These are phyloP conservation scores for Podarcis lilfordi DNA, from an alignment of 2,797 vertebrate species.

Conservation along the genomic window DNA sequence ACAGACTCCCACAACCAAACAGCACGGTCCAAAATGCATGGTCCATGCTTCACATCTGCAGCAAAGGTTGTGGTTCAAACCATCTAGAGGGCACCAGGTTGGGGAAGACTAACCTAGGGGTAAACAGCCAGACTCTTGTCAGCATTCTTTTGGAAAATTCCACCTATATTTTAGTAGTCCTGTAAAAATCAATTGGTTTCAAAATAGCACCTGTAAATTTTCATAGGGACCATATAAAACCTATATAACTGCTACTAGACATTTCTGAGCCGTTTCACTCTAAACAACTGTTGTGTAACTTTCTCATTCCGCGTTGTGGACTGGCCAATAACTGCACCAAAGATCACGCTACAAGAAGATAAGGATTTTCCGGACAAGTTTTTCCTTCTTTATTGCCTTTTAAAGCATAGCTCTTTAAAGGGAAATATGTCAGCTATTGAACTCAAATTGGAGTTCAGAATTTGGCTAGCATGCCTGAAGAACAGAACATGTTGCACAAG, in stretches of 20 bases:
- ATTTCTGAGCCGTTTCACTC: constrained; percentile 40
- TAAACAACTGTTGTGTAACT: constrained; percentile 48
- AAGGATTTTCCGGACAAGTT: constrained; percentile 47
- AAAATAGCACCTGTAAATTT: constrained; percentile 34
- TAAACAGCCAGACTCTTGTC: rapidly evolving
- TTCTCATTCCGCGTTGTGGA: background rate
- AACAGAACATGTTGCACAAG: background rate
- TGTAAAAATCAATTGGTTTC: constrained; percentile 4
- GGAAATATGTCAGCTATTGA: background rate
- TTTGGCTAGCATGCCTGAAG: background rate
- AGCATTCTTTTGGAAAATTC: constrained; percentile 66
- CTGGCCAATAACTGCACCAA: background rate
- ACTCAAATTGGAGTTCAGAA: background rate
- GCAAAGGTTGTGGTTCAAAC: too few relatives aligned
- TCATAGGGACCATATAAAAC: constrained; percentile 53
- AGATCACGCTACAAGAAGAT: constrained; percentile 43
- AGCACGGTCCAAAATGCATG: too few relatives aligned
- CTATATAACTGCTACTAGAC: background rate
- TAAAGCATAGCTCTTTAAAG: background rate
- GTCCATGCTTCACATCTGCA: too few relatives aligned
- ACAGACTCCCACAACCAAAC: too few relatives aligned
- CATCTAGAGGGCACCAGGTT: too few relatives aligned
- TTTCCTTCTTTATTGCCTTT: constrained; percentile 32
- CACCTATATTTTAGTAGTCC: background rate
- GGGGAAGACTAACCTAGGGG: background rate